Conservation (phyloP, 2,113 vertebrate species). For the Noturus placidus region DNA sequence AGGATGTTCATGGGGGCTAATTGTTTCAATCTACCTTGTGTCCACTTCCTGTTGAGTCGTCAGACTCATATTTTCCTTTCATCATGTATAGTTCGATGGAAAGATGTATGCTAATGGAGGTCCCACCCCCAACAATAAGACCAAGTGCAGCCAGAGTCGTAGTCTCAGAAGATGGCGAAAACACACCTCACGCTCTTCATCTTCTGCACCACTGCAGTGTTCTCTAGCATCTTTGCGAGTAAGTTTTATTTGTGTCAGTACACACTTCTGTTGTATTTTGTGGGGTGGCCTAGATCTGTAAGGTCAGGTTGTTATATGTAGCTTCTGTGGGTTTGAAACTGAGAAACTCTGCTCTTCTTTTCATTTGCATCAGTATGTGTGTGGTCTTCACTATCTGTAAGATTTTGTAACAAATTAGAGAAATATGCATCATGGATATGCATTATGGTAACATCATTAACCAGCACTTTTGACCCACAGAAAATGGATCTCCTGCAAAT, state of each 20-base stretch:
- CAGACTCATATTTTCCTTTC: slow-evolving; percentile 2
- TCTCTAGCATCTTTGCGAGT: slow-evolving; percentile 51
- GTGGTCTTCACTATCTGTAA: neutral
- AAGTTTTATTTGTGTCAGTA: slow-evolving; percentile 47
- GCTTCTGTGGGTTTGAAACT: slow-evolving; percentile 16
- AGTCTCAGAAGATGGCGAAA: neutral
- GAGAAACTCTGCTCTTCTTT: neutral
- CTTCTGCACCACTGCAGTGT: slow-evolving; percentile 51
- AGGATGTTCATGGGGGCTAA: neutral
- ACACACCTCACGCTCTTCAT: slow-evolving; percentile 26
- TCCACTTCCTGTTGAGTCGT: neutral
- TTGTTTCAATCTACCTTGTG: neutral
- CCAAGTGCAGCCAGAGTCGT: neutral
- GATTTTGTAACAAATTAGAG: neutral
- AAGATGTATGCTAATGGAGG: neutral
- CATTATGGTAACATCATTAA: neutral
- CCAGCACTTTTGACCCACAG: slow-evolving; percentile 49
- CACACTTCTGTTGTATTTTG: neutral
- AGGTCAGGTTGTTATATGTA: neutral
- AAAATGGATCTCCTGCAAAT: neutral
- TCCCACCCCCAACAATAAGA: slow-evolving; percentile 30
- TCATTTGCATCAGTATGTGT: neutral
- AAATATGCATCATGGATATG: neutral
- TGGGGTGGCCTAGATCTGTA: slow-evolving; percentile 19
- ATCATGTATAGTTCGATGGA: neutral